Percentiles rank a stretch among this genome's conserved stretches.
Evolutionary conservation across 2,888 invertebrate genomes (phyloP).

Genomic region (Agrotis ipsilon): DNA sequence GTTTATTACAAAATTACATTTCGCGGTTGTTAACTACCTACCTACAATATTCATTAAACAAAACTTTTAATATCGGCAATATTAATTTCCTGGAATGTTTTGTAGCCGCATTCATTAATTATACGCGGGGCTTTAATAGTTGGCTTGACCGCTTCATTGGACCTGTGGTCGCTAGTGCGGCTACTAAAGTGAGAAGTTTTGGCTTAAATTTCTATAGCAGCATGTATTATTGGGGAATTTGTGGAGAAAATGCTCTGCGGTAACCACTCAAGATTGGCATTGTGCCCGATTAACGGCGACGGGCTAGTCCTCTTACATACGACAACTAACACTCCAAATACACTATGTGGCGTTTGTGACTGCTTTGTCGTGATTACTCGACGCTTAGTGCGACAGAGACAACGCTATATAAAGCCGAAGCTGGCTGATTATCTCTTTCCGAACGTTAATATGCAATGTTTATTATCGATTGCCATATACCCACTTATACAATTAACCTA

Average conservation of each 20-base stretch:
- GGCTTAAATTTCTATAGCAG: constrained; percentile 28
- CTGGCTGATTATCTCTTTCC: too few relatives aligned
- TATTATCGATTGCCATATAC: constrained; percentile 2
- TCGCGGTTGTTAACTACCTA: constrained; percentile 9
- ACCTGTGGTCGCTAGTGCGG: constrained; percentile 5
- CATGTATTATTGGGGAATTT: constrained; percentile 17
- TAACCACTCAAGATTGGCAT: constrained; percentile 19
- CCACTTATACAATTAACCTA: constrained; percentile 5
- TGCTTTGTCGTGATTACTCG: too few relatives aligned
- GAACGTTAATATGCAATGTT: too few relatives aligned
- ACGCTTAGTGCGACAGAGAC: too few relatives aligned
- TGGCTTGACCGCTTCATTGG: constrained; percentile 27
- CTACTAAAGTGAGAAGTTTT: constrained; percentile 25
- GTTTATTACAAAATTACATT: constrained; percentile 18
- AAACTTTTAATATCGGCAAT: constrained; percentile 42
- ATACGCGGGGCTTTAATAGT: constrained; percentile 40
- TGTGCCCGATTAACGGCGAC: constrained; percentile 18
- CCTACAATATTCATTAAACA: constrained; percentile 24
- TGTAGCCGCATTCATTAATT: constrained; percentile 29
- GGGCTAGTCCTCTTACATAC: background rate
- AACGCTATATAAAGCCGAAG: too few relatives aligned
- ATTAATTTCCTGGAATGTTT: constrained; percentile 36
- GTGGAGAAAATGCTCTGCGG: constrained; percentile 23
- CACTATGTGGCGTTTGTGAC: too few relatives aligned
- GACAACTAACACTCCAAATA: constrained; percentile 27